These are phyloP conservation scores for Scaptomyza polygonia DNA, from an alignment of 2,888 invertebrate species.

Conservation along the genomic window DNA sequence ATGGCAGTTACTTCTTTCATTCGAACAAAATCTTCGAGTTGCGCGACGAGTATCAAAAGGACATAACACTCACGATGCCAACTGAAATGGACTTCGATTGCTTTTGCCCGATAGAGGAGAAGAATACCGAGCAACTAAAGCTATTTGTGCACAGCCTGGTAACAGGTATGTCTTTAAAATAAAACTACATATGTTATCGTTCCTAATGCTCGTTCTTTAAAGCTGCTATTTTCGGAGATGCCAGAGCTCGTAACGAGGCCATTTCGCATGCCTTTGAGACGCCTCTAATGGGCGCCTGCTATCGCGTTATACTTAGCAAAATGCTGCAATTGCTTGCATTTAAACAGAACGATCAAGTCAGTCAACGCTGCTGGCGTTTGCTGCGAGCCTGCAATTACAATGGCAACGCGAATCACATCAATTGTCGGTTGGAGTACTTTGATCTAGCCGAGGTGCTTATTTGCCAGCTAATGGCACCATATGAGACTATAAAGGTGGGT, in stretches of 20 bases:
- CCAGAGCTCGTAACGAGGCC: constrained; percentile 64
- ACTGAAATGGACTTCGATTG: constrained; percentile 72
- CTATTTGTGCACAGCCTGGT: constrained; percentile 79
- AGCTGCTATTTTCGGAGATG: constrained; percentile 79
- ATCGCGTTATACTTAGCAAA: constrained; percentile 81
- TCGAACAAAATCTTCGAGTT: constrained; percentile 83
- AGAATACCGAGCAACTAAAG: constrained; percentile 69
- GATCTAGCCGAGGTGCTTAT: constrained; percentile 82
- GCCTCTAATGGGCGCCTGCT: constrained; percentile 81
- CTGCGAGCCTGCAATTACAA: constrained; percentile 82
- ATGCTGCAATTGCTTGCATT: constrained; percentile 82
- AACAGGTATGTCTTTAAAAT: constrained; percentile 59
- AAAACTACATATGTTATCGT: neutral
- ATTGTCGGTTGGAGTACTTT: constrained; percentile 81
- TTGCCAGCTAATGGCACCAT: constrained; percentile 82
- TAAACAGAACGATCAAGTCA: constrained; percentile 77
- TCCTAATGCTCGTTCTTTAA: neutral
- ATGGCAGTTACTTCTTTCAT: constrained; percentile 82
- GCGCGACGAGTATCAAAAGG: constrained; percentile 83
- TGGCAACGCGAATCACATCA: constrained; percentile 73
- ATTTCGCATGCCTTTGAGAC: constrained; percentile 73
- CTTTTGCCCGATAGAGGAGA: constrained; percentile 80
- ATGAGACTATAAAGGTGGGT: constrained; percentile 77
- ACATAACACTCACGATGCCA: constrained; percentile 66
- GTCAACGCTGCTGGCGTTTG: constrained; percentile 81